Base-by-base conservation (phyloP, 1,140 invertebrate genomes). In the Drosophila nebulosa region DNA sequence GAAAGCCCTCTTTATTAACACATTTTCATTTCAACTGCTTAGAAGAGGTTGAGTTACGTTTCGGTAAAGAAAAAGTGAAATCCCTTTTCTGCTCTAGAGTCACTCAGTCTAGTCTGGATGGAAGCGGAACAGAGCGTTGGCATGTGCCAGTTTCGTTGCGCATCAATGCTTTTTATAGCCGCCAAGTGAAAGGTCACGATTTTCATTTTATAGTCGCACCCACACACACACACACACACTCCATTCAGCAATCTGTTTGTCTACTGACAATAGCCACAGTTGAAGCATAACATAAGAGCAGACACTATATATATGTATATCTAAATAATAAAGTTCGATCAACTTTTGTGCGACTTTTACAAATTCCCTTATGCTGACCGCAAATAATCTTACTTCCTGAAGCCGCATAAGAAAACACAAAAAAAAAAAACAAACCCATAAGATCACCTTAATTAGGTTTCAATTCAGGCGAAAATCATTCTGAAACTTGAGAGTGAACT, bases 141-240 rank as follows among this genome's bases (percentile, higher is more conserved):
- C 70, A 74, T 74, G 70, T 74, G 71, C 56, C 71, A 67, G 62
- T 67, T 74, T 74, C 63, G 63, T 52, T 74, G 71, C 63, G 70
- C 71, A 74, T 74, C 71, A 67, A 36, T 64, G 30, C 36, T 18
- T 74, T 67, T 74, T 74, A 71, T 74, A 51, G 30, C 30, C 30
- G 62, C 70, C 59, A 74, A 74, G 71, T 74, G 71, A 74, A 74
- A 74, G 71, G 70, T 74, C 71, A 74, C 71, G 71, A 50, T 67
- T 42, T 67, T 61, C 6, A 16, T 53, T 35, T 14, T 14, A 18
- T 50, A 24, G 62, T 32, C 70, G 59, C 59, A 61, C 71, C 71
- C 71, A 74, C 70, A 55, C 56, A 3, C 3, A 10, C n/a, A n/a
- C n/a, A 53, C 46, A 72, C n/a, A n/a, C n/a, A 55, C 27, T 32